Conservation (phyloP, 2,113 vertebrate genomes). For the Choloepus hoffmanni region DNA sequence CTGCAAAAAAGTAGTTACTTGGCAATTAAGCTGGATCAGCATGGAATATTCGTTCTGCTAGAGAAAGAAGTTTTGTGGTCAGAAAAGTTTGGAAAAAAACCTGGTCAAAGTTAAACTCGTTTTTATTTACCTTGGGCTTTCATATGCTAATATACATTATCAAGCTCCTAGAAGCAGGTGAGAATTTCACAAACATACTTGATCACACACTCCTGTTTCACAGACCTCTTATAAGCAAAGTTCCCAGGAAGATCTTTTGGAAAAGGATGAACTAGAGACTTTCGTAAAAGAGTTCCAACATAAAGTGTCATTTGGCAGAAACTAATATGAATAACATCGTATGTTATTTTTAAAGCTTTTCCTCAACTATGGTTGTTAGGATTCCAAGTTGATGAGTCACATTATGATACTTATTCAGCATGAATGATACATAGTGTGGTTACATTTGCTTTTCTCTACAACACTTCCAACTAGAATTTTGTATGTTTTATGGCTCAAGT, state of each 20-base stretch:
- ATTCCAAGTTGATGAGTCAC: background rate
- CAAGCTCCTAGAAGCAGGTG: background rate
- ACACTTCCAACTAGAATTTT: slow-evolving; percentile 26
- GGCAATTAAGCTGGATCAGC: background rate
- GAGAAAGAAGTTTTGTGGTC: background rate
- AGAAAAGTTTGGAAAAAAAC: background rate
- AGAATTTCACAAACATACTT: background rate
- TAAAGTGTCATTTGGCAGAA: slow-evolving; percentile 39
- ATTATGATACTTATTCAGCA: background rate
- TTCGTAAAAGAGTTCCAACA: background rate
- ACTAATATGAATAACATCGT: background rate
- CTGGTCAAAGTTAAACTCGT: background rate
- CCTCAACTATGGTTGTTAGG: background rate
- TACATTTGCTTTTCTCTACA: background rate
- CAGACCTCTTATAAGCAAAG: background rate
- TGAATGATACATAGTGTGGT: background rate
- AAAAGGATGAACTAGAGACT: background rate
- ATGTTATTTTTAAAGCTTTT: slow-evolving; percentile 18
- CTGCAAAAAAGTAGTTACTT: background rate
- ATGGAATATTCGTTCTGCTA: background rate
- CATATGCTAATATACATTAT: background rate
- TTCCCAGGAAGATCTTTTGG: background rate
- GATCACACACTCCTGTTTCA: background rate
- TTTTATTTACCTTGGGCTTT: background rate
- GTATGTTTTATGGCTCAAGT: background rate